Conservation (phyloP, 2,888 invertebrate species). For the Caenorhabditis becei region DNA sequence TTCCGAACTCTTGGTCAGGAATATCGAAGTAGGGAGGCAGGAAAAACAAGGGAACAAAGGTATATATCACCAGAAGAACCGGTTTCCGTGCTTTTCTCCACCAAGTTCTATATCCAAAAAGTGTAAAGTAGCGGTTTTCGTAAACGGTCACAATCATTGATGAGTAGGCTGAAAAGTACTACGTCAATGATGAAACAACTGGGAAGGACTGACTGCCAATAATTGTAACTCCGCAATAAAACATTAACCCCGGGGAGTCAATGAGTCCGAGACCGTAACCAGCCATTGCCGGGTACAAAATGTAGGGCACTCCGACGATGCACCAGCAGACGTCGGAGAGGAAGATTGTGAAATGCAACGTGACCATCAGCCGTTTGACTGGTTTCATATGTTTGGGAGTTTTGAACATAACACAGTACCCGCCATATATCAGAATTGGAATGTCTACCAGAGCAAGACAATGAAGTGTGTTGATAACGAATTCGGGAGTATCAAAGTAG, state of each 20-base stretch:
- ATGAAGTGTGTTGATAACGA: no score
- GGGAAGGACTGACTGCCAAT: conserved; percentile 2
- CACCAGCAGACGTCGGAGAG: no score
- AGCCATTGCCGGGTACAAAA: not conserved
- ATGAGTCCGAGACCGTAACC: conserved; percentile 9
- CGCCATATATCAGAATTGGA: no score
- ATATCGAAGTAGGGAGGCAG: conserved; percentile 12
- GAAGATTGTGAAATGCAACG: no score
- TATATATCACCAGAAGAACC: not conserved
- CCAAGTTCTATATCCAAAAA: conserved; percentile 4
- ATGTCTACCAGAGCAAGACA: no score
- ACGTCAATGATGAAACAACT: no score
- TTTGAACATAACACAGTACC: no score
- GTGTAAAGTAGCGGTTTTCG: conserved; percentile 12
- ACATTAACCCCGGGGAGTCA: not conserved
- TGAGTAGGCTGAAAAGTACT: no score
- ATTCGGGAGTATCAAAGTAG: no score
- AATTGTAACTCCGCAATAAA: conserved; percentile 10
- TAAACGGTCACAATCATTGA: not conserved
- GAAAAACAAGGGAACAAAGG: conserved; percentile 3
- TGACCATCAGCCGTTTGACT: no score
- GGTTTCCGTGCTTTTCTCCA: not conserved
- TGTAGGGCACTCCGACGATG: conserved; percentile 4
- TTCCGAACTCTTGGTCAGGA: conserved; percentile 12
- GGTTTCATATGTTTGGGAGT: no score